Percentiles rank a stretch among this genome's conserved stretches.
These are phyloP conservation scores for Chiridota heheva DNA, from an alignment of 35 echinoderm and acorn worm genomes.

Conservation along the genomic window DNA sequence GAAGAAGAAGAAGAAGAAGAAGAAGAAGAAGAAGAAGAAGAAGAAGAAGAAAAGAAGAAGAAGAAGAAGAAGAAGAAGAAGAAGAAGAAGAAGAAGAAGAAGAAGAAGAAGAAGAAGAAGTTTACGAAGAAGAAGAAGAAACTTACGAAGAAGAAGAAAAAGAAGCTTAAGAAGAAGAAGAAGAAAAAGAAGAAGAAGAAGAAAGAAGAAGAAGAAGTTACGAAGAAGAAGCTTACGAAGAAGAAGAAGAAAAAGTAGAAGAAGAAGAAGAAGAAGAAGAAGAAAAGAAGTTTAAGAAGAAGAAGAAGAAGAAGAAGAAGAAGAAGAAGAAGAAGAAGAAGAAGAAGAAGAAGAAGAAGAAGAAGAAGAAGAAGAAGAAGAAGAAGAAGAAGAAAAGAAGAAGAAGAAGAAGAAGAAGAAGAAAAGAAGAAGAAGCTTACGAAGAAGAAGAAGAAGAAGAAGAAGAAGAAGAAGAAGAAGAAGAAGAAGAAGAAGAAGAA, in stretches of 20 bases:
- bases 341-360: slow-evolving; percentile 7
- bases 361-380: slow-evolving; percentile 1
- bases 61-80: not conserved
- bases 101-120: not conserved
- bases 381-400: slow-evolving; percentile 4
- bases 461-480: slow-evolving; percentile 8
- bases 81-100: too few relatives aligned
- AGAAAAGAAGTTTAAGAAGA: too few relatives aligned
- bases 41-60: not conserved
- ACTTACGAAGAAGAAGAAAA: too few relatives aligned
- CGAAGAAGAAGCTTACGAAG: too few relatives aligned
- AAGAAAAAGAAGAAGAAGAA: not conserved
- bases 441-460: too few relatives aligned
- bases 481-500: slow-evolving; percentile 9
- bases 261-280: not conserved
- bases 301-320: too few relatives aligned
- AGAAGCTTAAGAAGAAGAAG: too few relatives aligned
- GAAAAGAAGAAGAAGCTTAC: too few relatives aligned
- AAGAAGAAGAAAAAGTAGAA: not conserved
- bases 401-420: slow-evolving; percentile 9
- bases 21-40: not conserved
- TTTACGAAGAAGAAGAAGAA: too few relatives aligned
- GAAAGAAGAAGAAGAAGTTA: not conserved
- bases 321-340: slow-evolving; percentile 1
- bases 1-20: not conserved